A percentile compares a stretch with the other conserved stretches of the same genome.
Conservation (phyloP, 2,888 invertebrate genomes). For the Caenorhabditis parvicauda region DNA sequence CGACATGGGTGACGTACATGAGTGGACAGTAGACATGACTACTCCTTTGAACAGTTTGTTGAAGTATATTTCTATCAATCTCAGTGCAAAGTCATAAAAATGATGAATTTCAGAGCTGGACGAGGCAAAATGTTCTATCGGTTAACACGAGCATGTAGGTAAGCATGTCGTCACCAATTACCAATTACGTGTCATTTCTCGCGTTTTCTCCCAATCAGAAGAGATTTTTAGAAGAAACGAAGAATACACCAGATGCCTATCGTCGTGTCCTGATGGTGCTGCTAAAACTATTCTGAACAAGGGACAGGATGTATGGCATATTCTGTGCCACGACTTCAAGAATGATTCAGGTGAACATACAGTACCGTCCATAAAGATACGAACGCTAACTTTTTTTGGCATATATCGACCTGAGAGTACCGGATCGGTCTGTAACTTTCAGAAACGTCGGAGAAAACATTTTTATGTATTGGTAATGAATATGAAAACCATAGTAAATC, state of each 20-base stretch:
- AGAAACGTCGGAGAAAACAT: no score
- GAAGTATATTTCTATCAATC: conserved; percentile 8
- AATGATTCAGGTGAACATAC: conserved; percentile 44
- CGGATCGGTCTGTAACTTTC: no score
- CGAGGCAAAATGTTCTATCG: conserved; percentile 19
- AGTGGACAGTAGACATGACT: conserved; percentile 49
- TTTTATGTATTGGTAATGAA: no score
- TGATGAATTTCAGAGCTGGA: conserved; percentile 16
- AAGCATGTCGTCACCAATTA: background rate
- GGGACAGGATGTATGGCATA: conserved; percentile 50
- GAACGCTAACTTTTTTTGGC: no score
- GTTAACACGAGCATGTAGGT: conserved; percentile 32
- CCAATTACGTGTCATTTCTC: background rate
- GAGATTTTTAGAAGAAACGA: conserved; percentile 30
- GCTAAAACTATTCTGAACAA: conserved; percentile 39
- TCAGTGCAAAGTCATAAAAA: background rate
- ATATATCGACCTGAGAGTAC: no score
- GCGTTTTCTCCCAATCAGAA: background rate
- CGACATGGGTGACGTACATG: conserved; percentile 37
- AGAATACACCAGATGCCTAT: conserved; percentile 38
- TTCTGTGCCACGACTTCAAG: conserved; percentile 42
- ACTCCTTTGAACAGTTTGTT: conserved; percentile 49
- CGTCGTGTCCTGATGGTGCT: conserved; percentile 33
- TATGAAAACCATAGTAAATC: no score
- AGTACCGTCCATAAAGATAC: no score